Percentiles rank a stretch among this genome's conserved stretches.
Evolutionary conservation across 2,888 invertebrate species (phyloP).

Genomic region (Volucella inanis): DNA sequence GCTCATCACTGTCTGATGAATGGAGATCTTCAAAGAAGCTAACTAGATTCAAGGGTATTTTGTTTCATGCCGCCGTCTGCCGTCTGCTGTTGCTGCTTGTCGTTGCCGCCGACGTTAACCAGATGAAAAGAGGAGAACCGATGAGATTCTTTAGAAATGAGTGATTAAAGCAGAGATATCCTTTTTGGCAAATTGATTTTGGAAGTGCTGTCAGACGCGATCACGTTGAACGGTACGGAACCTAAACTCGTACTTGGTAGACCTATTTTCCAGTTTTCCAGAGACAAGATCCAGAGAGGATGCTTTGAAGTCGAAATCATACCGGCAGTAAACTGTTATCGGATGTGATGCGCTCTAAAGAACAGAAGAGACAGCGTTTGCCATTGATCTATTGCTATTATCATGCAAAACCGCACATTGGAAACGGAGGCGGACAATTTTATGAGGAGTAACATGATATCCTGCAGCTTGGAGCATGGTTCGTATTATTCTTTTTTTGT

Average conservation of each 20-base stretch:
- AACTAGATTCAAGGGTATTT: slow-evolving; percentile 74
- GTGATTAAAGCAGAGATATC: slow-evolving; percentile 11
- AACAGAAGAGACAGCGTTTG: not conserved
- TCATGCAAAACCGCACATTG: slow-evolving; percentile 13
- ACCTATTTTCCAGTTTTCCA: slow-evolving; percentile 37
- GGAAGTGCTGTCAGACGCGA: slow-evolving; percentile 72
- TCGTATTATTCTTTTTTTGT: slow-evolving; percentile 8
- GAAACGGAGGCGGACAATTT: slow-evolving; percentile 31
- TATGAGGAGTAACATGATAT: slow-evolving; percentile 59
- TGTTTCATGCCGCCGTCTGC: slow-evolving; percentile 66
- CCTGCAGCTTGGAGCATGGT: slow-evolving; percentile 29
- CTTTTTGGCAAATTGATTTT: slow-evolving; percentile 66
- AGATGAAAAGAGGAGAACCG: slow-evolving; percentile 32
- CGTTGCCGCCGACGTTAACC: not conserved
- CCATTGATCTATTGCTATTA: too few relatives aligned
- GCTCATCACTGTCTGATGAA: slow-evolving; percentile 60
- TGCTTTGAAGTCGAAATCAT: slow-evolving; percentile 61
- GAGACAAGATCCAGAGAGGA: not conserved
- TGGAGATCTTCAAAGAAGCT: slow-evolving; percentile 62
- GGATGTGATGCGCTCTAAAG: slow-evolving; percentile 47
- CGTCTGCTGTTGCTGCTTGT: not conserved
- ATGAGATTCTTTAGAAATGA: slow-evolving; percentile 21
- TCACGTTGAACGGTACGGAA: slow-evolving; percentile 36
- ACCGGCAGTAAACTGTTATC: slow-evolving; percentile 56
- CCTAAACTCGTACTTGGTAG: slow-evolving; percentile 41